A percentile compares a stretch with the other conserved stretches of the same genome.
phyloP scores from a whole-genome alignment of 2,797 vertebrate genomes.

The Melanotaenia nigrans region DNA sequence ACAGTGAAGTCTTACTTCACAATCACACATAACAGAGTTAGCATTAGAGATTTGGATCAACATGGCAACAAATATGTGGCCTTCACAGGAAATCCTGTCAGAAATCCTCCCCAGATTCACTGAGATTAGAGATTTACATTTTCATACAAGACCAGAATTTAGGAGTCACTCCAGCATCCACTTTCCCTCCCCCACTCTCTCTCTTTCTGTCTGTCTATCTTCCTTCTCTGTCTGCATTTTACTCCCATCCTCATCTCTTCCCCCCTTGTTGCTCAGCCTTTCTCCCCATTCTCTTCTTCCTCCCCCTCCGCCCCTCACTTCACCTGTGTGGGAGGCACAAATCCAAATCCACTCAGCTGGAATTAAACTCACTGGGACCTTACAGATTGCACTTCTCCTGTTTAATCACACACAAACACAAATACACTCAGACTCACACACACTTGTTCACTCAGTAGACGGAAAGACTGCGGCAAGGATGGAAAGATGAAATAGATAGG shows the following conservation, averaged over 20 bases:
- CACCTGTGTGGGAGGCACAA: conserved; percentile 75
- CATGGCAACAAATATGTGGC: conserved; percentile 30
- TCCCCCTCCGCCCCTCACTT: conserved; percentile 47
- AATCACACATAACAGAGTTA: neutral
- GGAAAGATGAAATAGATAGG: conserved; percentile 70
- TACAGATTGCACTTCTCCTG: conserved; percentile 59
- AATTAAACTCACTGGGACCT: conserved; percentile 73
- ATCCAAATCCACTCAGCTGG: conserved; percentile 76
- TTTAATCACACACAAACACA: conserved; percentile 51
- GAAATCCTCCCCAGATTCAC: conserved; percentile 32
- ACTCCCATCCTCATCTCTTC: conserved; percentile 22
- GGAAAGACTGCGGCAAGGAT: conserved; percentile 63
- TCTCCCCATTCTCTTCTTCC: conserved; percentile 23
- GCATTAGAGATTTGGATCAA: conserved; percentile 7
- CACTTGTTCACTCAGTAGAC: conserved; percentile 46
- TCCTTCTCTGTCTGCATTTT: conserved; percentile 14
- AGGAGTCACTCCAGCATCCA: conserved; percentile 25
- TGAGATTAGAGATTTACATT: conserved; percentile 22
- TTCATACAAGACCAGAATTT: conserved; percentile 22
- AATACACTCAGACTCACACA: conserved; percentile 19
- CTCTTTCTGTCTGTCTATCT: conserved; percentile 1
- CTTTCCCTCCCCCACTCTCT: neutral
- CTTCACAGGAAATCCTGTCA: conserved; percentile 36
- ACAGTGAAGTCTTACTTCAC: no score
- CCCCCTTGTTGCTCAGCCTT: conserved; percentile 32